Conservation (phyloP, 2,113 vertebrate species). For the Cottus gobio region DNA sequence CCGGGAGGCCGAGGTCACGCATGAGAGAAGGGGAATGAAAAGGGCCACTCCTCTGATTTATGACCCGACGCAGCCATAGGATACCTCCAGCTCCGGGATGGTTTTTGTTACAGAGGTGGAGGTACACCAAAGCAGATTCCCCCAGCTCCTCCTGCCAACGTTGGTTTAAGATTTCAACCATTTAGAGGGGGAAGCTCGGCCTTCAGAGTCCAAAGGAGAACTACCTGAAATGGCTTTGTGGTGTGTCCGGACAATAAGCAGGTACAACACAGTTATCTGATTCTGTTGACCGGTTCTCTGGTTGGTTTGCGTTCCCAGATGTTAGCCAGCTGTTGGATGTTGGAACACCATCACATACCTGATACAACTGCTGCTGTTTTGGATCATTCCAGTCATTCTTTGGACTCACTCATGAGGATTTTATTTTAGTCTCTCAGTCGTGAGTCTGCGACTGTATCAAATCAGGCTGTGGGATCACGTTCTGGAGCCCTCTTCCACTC, state of each 20-base stretch:
- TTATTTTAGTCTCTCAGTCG: constrained; percentile 41
- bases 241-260: constrained; percentile 13
- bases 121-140: constrained; percentile 38
- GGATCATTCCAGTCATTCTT: constrained; percentile 52
- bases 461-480: constrained; percentile 41
- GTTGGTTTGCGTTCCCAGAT: constrained; percentile 45
- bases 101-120: constrained; percentile 68
- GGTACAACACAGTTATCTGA: constrained; percentile 5
- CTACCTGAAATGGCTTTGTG: constrained; percentile 3
- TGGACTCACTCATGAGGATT: constrained; percentile 44
- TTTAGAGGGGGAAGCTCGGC: constrained; percentile 6
- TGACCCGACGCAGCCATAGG: constrained; percentile 69
- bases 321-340: constrained; percentile 49
- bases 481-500: background rate
- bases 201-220: constrained; percentile 16
- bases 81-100: constrained; percentile 67
- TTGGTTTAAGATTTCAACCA: constrained; percentile 51
- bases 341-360: constrained; percentile 45
- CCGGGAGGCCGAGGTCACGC: constrained; percentile 73
- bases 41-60: constrained; percentile 82
- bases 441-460: constrained; percentile 23
- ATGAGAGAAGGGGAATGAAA: constrained; percentile 78
- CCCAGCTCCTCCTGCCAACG: constrained; percentile 41
- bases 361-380: constrained; percentile 26
- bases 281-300: background rate